phyloP scores from a whole-genome alignment of 2,888 invertebrate species.

The Camponotus fellah region DNA sequence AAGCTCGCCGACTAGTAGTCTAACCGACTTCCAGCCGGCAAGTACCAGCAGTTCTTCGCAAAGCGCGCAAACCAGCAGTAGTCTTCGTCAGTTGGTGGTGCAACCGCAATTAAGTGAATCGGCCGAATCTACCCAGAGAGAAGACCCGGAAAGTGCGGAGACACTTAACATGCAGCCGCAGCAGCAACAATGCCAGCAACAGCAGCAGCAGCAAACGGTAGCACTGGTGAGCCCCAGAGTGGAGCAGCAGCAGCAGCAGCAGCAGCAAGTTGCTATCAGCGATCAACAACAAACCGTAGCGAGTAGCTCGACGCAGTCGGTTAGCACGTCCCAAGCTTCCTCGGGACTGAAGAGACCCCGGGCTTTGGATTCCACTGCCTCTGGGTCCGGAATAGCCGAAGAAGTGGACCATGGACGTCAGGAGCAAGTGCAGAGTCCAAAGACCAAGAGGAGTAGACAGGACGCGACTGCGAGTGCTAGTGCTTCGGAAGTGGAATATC shows the following conservation, averaged over 20 bases:
- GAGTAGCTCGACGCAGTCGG: slow-evolving; percentile 89
- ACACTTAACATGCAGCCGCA: slow-evolving; percentile 77
- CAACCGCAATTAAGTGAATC: slow-evolving; percentile 88
- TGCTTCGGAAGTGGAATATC: slow-evolving; percentile 84
- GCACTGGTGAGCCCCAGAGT: slow-evolving; percentile 83
- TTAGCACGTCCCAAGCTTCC: slow-evolving; percentile 89
- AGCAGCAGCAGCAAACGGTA: slow-evolving; percentile 82
- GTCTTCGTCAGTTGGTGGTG: slow-evolving; percentile 90
- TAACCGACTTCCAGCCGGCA: slow-evolving; percentile 95
- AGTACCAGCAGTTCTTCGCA: slow-evolving; percentile 90
- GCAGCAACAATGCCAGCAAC: slow-evolving; percentile 81
- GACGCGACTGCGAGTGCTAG: slow-evolving; percentile 81
- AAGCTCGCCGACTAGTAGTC: slow-evolving; percentile 91
- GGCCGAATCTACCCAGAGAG: slow-evolving; percentile 87
- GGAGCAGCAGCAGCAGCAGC: slow-evolving; percentile 80
- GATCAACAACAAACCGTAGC: slow-evolving; percentile 85
- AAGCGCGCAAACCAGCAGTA: slow-evolving; percentile 86
- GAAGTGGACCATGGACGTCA: slow-evolving; percentile 80
- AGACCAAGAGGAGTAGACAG: slow-evolving; percentile 80
- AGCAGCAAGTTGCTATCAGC: slow-evolving; percentile 79
- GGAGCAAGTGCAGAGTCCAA: slow-evolving; percentile 82
- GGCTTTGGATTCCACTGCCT: slow-evolving; percentile 82
- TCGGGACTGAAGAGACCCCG: slow-evolving; percentile 88
- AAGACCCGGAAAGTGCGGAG: slow-evolving; percentile 87
- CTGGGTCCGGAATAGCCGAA: slow-evolving; percentile 80